Percentiles rank a stretch among this genome's conserved stretches.
These are phyloP conservation scores for Actinopyga echinites DNA, from an alignment of 53 echinoderm and acorn worm species.

Conservation along the genomic window DNA sequence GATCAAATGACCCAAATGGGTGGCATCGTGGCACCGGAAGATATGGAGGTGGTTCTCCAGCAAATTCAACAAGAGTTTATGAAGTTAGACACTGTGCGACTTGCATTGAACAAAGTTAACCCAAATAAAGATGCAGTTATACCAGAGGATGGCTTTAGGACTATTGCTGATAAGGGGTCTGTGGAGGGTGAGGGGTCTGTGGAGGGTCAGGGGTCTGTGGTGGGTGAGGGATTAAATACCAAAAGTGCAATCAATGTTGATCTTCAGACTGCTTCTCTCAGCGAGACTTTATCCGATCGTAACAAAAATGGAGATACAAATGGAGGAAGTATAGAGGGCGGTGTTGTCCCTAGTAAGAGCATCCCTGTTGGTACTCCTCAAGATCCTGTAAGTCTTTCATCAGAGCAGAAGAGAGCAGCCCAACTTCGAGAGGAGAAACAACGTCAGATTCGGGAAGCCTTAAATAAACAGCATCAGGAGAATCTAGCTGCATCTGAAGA, in stretches of 20 bases:
- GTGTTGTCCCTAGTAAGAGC: background rate
- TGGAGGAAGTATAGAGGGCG: slow-evolving; percentile 32
- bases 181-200: no score
- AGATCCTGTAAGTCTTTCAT: slow-evolving; percentile 7
- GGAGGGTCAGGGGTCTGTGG: background rate
- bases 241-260: slow-evolving; percentile 25
- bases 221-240: background rate
- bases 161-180: no score
- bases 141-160: background rate
- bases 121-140: slow-evolving; percentile 51
- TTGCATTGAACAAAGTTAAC: slow-evolving; percentile 62
- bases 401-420: background rate
- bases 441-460: background rate
- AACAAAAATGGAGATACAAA: slow-evolving; percentile 4
- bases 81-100: slow-evolving; percentile 65
- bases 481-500: background rate
- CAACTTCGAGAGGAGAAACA: background rate
- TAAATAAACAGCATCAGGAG: background rate
- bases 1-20: slow-evolving; percentile 35
- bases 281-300: background rate
- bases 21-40: slow-evolving; percentile 25
- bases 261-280: background rate
- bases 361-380: no score
- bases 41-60: slow-evolving; percentile 44
- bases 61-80: slow-evolving; percentile 67